These are phyloP conservation scores for Herminia tarsipennalis DNA, from an alignment of 2,888 invertebrate species.

Conservation along the genomic window DNA sequence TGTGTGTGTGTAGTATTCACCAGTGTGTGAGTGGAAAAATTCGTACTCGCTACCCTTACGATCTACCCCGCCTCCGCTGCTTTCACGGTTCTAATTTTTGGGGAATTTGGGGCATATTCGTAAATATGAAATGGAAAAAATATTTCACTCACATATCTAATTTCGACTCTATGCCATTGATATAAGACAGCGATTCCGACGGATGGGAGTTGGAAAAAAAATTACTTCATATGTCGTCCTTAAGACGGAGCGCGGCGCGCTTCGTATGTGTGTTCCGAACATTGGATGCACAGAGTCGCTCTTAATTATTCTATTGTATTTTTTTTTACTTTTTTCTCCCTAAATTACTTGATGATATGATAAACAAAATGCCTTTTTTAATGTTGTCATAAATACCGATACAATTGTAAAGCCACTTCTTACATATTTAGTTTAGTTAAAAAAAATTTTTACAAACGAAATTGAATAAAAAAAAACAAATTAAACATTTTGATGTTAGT, in stretches of 20 bases:
- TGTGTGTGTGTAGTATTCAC: conserved; percentile 46
- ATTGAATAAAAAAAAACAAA: too few relatives aligned
- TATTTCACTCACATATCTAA: conserved; percentile 70
- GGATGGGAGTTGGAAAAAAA: conserved; percentile 76
- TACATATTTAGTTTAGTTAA: too few relatives aligned
- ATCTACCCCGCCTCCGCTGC: conserved; percentile 64
- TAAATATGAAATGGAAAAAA: conserved; percentile 87
- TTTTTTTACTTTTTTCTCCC: conserved; percentile 16
- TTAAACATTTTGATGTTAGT: too few relatives aligned
- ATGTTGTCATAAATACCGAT: too few relatives aligned
- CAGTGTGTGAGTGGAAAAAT: conserved; percentile 57
- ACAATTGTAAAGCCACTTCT: too few relatives aligned
- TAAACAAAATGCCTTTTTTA: too few relatives aligned
- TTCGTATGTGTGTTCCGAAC: conserved; percentile 82
- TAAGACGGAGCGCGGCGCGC: conserved; percentile 84
- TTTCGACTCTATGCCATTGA: conserved; percentile 51
- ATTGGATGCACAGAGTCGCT: conserved; percentile 55
- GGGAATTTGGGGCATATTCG: conserved; percentile 87
- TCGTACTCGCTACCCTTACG: conserved; percentile 61
- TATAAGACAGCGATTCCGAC: conserved; percentile 56
- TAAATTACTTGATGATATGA: too few relatives aligned
- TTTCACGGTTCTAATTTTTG: conserved; percentile 87
- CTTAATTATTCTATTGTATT: conserved; percentile 33
- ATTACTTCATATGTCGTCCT: conserved; percentile 86
- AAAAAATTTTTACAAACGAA: too few relatives aligned